Conservation (phyloP, 2,797 vertebrate genomes). For the Enteromius thamalakanensis region DNA sequence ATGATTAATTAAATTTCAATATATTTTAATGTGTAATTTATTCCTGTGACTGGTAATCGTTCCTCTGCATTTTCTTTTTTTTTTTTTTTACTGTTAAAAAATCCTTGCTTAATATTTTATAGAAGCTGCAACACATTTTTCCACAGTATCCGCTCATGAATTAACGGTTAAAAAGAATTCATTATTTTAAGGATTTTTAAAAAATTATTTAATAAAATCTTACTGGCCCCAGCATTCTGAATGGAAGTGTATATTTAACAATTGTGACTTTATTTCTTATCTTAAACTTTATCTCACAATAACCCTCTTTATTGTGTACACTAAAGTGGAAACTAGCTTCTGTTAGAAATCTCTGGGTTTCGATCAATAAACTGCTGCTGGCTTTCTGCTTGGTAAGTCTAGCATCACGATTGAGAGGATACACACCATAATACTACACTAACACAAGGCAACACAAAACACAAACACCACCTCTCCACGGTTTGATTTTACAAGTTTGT, state of each 20-base stretch:
- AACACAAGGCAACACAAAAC: constrained; percentile 3
- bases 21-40: no score
- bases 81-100: neutral
- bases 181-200: neutral
- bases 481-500: constrained; percentile 11
- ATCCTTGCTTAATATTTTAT: neutral
- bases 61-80: neutral
- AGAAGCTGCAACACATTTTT: neutral
- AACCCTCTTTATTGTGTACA: neutral
- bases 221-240: neutral
- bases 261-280: neutral
- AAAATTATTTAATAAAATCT: neutral
- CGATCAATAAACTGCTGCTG: constrained; percentile 19
- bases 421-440: neutral
- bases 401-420: neutral
- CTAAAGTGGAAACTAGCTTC: neutral
- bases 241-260: neutral
- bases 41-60: no score
- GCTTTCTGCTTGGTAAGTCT: constrained; percentile 23
- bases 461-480: neutral
- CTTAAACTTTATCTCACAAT: neutral
- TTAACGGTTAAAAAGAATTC: neutral
- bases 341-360: neutral
- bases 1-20: neutral
- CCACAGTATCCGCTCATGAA: neutral